These are phyloP conservation scores for Coracopsis vasa DNA, from an alignment of 2,113 vertebrate genomes.

Conservation along the genomic window DNA sequence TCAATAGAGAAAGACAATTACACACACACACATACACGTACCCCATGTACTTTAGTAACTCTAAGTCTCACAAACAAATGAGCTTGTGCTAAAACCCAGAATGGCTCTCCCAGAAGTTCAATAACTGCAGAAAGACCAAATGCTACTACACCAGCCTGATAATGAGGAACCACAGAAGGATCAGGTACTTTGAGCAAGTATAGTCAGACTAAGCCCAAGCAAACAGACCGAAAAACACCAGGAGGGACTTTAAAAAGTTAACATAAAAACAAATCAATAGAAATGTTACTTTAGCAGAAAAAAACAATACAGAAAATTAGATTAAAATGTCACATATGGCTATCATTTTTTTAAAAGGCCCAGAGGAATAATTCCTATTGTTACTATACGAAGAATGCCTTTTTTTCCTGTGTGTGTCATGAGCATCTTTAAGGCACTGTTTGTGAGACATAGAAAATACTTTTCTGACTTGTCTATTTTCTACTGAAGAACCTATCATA, in stretches of 20 bases:
- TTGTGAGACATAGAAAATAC: not conserved
- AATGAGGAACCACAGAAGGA: constrained; percentile 82
- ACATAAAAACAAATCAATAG: not conserved
- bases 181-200: constrained; percentile 87
- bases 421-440: not conserved
- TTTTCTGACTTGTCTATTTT: not conserved
- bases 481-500: not conserved
- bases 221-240: constrained; percentile 84
- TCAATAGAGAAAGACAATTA: not conserved
- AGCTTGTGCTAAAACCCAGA: constrained; percentile 93
- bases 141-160: constrained; percentile 83
- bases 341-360: not conserved
- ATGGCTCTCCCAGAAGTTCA: constrained; percentile 91
- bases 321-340: not conserved
- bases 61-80: constrained; percentile 93
- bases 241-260: constrained; percentile 83
- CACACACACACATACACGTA: rapidly evolving
- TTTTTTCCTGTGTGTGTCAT: not conserved
- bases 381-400: not conserved
- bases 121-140: constrained; percentile 89
- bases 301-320: not conserved
- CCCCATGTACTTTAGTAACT: constrained; percentile 68
- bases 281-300: not conserved
- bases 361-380: not conserved
- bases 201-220: constrained; percentile 88